A percentile compares a stretch with the other conserved stretches of the same genome.
phyloP scores from a whole-genome alignment of 2,888 invertebrate genomes.

The Eristalis pertinax region DNA sequence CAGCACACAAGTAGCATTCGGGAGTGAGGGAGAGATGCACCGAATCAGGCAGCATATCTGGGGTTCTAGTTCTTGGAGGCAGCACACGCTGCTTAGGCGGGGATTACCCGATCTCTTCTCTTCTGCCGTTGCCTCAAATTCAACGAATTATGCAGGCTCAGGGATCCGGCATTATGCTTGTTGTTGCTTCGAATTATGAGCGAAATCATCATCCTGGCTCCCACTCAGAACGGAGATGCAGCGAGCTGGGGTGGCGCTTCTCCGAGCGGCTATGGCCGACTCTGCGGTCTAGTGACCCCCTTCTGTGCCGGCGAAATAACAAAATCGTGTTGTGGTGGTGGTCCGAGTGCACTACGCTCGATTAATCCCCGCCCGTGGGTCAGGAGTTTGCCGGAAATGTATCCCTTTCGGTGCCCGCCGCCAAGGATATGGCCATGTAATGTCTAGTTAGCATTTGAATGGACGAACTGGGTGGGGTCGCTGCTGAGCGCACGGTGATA shows the following conservation, averaged over 20 bases:
- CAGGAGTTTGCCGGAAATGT: background rate
- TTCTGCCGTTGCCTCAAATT: constrained; percentile 5
- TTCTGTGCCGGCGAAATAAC: constrained; percentile 5
- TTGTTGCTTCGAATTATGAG: constrained; percentile 25
- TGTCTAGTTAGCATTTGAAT: background rate
- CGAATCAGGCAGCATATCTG: background rate
- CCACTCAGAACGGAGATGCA: constrained; percentile 1
- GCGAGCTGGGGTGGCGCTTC: too few species aligned
- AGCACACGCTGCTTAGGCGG: background rate
- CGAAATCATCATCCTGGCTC: constrained; percentile 6
- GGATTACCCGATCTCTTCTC: constrained; percentile 1
- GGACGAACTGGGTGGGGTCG: background rate
- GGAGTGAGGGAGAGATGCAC: background rate
- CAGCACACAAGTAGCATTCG: background rate
- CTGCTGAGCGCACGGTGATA: background rate
- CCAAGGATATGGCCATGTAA: background rate
- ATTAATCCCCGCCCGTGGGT: constrained; percentile 30
- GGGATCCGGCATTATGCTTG: constrained; percentile 12
- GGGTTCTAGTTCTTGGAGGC: background rate
- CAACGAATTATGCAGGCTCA: constrained; percentile 25
- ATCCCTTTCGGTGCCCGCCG: background rate
- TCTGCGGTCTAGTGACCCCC: constrained; percentile 42
- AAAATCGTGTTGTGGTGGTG: constrained; percentile 30
- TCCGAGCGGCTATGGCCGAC: background rate
- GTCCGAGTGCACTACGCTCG: constrained; percentile 1